Base-by-base conservation (phyloP, 2,888 invertebrate species). In the Drosophila melanosoma region DNA sequence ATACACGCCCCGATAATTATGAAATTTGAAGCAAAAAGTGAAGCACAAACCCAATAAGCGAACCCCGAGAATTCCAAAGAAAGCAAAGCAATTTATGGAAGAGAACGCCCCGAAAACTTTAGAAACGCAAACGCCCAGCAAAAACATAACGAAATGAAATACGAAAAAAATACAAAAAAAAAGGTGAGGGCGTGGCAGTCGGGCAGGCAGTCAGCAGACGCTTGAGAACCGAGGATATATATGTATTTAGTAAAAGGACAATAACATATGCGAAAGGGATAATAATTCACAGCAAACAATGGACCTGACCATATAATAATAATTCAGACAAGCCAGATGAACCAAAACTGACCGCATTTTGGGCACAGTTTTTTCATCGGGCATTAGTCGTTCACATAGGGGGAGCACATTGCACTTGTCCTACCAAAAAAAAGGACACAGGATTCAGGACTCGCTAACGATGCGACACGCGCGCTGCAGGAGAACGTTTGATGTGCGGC, bases 201-300 rank as follows among this genome's bases (percentile, higher is more conserved):
- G 32, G 23, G 20, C 69, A 54, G 68, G 36, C 68, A 42, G 35
- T 56, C 66, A 23, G n/a, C 77, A 73, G 72, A 76, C 81, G 65
- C 52, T 69, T 71, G 73, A 64, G 69, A 49, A 23, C 3, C 48
- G 62, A 36, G 65, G 40, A 59, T 64, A 69, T 54, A 54, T 17
- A 6, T 6, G 35, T 23, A 17, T 54, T 23, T 54, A 54, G 36
- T 60, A 69, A 68, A 78, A 76, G 84, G 79, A 88, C 79, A 74
- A 70, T 69, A 89, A 73, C 84, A 89, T 87, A 89, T 89, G 89
- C 85, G 82, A 89, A 84, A 87, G 85, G 84, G 87, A 85, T 85
- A 85, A 84, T 87, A 84, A 84, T 76, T 85, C 83, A 83, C 70
- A 64, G 69, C 71, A 64, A 79, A 83, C 82, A 83, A 87, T 79